phyloP scores from a whole-genome alignment of 2,113 vertebrate species.

The Passer domesticus region DNA sequence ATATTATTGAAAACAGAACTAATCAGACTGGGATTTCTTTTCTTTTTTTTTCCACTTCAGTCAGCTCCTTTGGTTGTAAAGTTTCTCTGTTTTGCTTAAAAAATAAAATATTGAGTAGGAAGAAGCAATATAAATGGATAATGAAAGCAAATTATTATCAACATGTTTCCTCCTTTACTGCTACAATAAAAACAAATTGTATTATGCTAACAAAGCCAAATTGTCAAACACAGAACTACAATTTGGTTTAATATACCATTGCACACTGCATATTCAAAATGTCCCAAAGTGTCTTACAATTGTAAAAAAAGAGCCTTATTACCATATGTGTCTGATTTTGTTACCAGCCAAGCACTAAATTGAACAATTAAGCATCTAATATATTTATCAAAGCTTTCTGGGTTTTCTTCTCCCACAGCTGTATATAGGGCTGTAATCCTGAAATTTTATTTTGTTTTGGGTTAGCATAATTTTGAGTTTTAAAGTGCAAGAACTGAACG shows the following conservation, averaged over 20 bases:
- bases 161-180: conserved; percentile 16
- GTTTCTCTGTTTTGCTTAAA: not conserved
- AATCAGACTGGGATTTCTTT: not conserved
- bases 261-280: not conserved
- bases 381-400: not conserved
- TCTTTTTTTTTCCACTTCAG: not conserved
- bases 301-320: not conserved
- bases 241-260: conserved; percentile 31
- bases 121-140: conserved; percentile 33
- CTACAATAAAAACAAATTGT: conserved; percentile 48
- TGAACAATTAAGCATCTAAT: conserved; percentile 30
- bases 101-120: conserved; percentile 10
- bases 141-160: conserved; percentile 51
- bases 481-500: not conserved
- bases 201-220: conserved; percentile 43
- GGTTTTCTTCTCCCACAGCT: not conserved
- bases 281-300: conserved; percentile 12
- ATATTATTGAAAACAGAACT: not conserved
- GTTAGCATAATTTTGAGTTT: not conserved
- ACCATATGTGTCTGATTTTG: not conserved
- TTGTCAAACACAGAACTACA: conserved; percentile 30
- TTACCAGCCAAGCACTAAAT: conserved; percentile 13
- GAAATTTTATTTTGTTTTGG: not conserved
- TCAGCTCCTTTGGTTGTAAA: not conserved
- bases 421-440: not conserved